phyloP scores from a whole-genome alignment of 2,113 vertebrate species.

The Candoia aspera region DNA sequence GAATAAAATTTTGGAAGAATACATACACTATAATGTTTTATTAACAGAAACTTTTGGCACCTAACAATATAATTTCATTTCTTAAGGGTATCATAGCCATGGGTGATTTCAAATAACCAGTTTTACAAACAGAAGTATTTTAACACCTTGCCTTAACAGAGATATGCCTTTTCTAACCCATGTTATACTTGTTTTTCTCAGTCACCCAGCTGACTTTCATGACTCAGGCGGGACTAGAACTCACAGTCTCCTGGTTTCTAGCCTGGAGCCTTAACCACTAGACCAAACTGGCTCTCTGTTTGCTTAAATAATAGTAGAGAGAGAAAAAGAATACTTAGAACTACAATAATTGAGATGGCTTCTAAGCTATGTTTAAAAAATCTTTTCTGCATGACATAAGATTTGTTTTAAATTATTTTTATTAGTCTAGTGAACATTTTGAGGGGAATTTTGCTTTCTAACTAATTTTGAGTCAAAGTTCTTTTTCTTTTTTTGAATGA shows the following conservation, averaged over 20 bases:
- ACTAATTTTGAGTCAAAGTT: neutral
- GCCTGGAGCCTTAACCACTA: neutral
- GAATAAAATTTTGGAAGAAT: constrained; percentile 7
- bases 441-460: no score
- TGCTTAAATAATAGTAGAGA: no score
- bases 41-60: constrained; percentile 24
- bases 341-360: neutral
- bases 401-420: no score
- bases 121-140: constrained; percentile 46
- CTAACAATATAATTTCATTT: constrained; percentile 24
- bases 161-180: neutral
- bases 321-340: neutral
- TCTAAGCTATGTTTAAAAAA: neutral
- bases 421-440: no score
- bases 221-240: no score
- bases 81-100: constrained; percentile 24
- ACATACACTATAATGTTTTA: constrained; percentile 12
- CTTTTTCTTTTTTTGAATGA: no score
- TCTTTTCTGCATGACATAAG: neutral
- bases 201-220: no score
- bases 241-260: no score
- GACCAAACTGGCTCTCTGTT: no score
- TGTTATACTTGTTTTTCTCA: neutral
- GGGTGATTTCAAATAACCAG: constrained; percentile 23
- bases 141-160: constrained; percentile 38